phyloP scores from a whole-genome alignment of 2,797 vertebrate species.

The Gadopsis bispinosus region DNA sequence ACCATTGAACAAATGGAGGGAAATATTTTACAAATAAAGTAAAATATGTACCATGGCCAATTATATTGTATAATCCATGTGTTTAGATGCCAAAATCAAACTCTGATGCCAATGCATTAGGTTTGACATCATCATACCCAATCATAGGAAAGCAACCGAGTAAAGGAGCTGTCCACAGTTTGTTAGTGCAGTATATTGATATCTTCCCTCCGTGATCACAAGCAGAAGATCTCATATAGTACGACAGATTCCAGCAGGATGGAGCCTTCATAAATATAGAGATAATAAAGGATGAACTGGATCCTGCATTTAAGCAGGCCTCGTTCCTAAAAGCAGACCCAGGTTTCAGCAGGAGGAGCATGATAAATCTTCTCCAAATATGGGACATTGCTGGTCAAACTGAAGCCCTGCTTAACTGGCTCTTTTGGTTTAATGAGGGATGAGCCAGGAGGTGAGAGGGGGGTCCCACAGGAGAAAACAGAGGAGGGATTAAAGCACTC shows the following conservation, averaged over 20 bases:
- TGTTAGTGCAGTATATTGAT: background rate
- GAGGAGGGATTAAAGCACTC: background rate
- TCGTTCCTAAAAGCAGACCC: conserved; percentile 25
- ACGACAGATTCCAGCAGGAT: conserved; percentile 29
- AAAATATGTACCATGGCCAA: background rate
- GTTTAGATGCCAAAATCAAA: conserved; percentile 1
- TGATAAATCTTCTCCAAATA: conserved; percentile 49
- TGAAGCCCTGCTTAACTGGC: conserved; percentile 13
- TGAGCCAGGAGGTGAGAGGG: conserved; percentile 29
- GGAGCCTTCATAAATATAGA: conserved; percentile 24
- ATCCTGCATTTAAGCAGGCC: conserved; percentile 14
- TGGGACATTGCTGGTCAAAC: conserved; percentile 26
- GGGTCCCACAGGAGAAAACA: conserved; percentile 37
- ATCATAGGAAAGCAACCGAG: conserved; percentile 10
- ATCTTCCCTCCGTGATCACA: background rate
- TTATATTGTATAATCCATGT: background rate
- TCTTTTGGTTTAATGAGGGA: conserved; percentile 36
- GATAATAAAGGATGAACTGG: background rate
- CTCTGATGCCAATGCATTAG: background rate
- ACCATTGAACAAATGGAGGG: background rate
- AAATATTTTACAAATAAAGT: background rate
- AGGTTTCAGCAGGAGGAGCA: conserved; percentile 32
- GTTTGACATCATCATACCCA: background rate
- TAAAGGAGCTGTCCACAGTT: conserved; percentile 8
- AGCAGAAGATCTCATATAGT: conserved; percentile 12